These are phyloP conservation scores for Sceliomorpha sp. DNA, from an alignment of 2,888 invertebrate genomes.

Conservation along the genomic window DNA sequence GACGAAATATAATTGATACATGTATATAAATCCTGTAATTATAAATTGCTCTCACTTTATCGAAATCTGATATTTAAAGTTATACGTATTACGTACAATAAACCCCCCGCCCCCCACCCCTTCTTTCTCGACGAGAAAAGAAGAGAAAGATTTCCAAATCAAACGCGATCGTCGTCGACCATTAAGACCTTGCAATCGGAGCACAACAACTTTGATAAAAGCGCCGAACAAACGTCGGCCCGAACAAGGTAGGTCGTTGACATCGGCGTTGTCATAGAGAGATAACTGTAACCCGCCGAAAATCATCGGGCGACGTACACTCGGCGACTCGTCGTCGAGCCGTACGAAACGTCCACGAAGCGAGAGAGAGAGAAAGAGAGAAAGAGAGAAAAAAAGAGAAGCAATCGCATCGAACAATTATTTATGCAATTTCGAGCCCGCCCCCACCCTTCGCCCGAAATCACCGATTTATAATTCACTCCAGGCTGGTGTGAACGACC, in stretches of 20 bases:
- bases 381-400: no score
- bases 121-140: no score
- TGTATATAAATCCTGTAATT: no score
- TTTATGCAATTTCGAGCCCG: slow-evolving; percentile 26
- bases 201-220: slow-evolving; percentile 32
- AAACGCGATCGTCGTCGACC: slow-evolving; percentile 8
- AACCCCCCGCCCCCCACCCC: no score
- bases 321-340: slow-evolving; percentile 13
- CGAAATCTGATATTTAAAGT: no score
- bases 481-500: slow-evolving; percentile 38
- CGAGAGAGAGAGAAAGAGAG: slow-evolving; percentile 34
- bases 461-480: slow-evolving; percentile 35
- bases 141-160: no score
- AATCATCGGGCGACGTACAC: slow-evolving; percentile 54
- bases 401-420: slow-evolving; percentile 12
- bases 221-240: slow-evolving; percentile 40
- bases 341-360: slow-evolving; percentile 33
- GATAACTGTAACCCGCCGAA: slow-evolving; percentile 78
- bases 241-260: slow-evolving; percentile 73
- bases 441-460: no score
- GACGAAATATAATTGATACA: no score
- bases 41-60: no score
- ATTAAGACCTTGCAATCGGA: slow-evolving; percentile 19
- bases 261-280: slow-evolving; percentile 70
- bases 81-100: no score